Conservation (phyloP, 2,888 invertebrate species). For the Agrilus biguttatus region DNA sequence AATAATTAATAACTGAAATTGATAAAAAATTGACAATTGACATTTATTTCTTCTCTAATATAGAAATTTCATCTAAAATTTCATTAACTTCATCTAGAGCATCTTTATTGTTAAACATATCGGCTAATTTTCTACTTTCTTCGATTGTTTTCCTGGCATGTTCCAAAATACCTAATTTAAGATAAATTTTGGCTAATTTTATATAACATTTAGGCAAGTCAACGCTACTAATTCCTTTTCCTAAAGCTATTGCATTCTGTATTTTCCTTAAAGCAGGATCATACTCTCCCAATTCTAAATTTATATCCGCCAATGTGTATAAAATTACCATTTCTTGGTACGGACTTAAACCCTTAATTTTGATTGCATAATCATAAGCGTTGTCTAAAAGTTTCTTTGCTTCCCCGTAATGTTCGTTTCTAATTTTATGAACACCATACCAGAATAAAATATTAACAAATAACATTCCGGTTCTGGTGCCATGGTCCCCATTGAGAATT, state of each 20-base stretch:
- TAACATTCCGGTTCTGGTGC: slow-evolving; percentile 28
- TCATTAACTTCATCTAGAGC: slow-evolving; percentile 18
- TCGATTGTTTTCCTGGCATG: slow-evolving; percentile 26
- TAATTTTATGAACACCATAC: slow-evolving; percentile 32
- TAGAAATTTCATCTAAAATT: slow-evolving; percentile 8
- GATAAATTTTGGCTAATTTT: slow-evolving; percentile 29
- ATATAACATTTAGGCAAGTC: slow-evolving; percentile 31
- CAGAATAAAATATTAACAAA: slow-evolving; percentile 32
- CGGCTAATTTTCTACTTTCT: slow-evolving; percentile 24
- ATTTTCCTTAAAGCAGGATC: slow-evolving; percentile 29
- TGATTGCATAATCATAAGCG: slow-evolving; percentile 27
- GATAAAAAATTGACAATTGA: not conserved
- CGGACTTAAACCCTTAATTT: slow-evolving; percentile 28
- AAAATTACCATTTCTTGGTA: slow-evolving; percentile 34
- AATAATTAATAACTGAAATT: not conserved
- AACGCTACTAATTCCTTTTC: slow-evolving; percentile 30
- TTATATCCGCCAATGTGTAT: slow-evolving; percentile 29
- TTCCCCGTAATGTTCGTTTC: slow-evolving; percentile 17
- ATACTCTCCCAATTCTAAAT: slow-evolving; percentile 25
- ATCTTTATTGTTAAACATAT: slow-evolving; percentile 21
- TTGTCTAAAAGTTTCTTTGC: slow-evolving; percentile 27
- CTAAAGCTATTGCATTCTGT: slow-evolving; percentile 29
- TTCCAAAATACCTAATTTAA: slow-evolving; percentile 22
- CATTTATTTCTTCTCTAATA: too few relatives aligned
- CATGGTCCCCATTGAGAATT: slow-evolving; percentile 23